Conservation (phyloP, 35 echinoderm and acorn worm genomes). For the Apostichopus japonicus region DNA sequence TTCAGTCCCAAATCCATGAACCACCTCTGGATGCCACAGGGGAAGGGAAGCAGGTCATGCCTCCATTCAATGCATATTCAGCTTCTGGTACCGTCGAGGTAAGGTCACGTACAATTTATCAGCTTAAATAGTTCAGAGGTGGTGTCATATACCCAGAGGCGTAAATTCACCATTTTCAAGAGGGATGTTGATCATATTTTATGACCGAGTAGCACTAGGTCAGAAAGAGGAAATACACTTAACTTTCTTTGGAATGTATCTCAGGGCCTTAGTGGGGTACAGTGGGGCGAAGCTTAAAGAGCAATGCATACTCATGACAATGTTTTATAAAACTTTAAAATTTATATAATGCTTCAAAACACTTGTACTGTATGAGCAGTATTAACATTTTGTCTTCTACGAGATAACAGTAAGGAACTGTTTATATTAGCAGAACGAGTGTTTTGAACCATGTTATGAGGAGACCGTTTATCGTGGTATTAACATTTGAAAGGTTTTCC, state of each 20-base stretch:
- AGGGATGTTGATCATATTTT: background rate
- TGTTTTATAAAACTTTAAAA: background rate
- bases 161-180: background rate
- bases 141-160: background rate
- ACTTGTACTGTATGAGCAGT: background rate
- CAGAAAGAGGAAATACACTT: background rate
- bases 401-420: background rate
- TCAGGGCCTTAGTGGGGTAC: background rate
- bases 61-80: constrained; percentile 72
- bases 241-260: background rate
- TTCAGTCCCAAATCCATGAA: constrained; percentile 18
- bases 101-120: background rate
- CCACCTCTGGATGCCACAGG: constrained; percentile 32
- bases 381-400: background rate
- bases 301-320: background rate
- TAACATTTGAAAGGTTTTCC: background rate
- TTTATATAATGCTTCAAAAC: too few species aligned
- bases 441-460: background rate
- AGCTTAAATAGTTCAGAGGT: background rate
- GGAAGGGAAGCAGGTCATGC: constrained; percentile 36
- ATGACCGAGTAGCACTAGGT: background rate
- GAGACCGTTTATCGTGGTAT: background rate
- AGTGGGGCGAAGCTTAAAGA: background rate
- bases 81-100: constrained; percentile 55
- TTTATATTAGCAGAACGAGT: background rate